Evolutionary conservation across 2,797 vertebrate species (phyloP).

Genomic region (Acrossocheilus fasciatus): DNA sequence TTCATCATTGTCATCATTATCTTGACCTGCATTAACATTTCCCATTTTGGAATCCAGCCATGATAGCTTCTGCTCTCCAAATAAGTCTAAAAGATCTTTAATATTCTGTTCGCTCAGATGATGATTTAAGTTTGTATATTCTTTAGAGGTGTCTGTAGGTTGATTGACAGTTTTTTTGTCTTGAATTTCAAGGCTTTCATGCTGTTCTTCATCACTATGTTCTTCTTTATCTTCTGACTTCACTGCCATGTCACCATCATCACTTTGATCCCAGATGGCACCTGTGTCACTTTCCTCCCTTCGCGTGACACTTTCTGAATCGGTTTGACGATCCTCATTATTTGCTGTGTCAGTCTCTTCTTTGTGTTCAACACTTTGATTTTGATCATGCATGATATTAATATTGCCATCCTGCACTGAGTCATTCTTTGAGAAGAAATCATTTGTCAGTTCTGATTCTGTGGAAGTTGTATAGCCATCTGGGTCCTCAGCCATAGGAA

Average conservation of each 20-base stretch:
- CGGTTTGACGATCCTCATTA: conserved; percentile 8
- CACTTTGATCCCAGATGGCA: conserved; percentile 6
- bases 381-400: conserved; percentile 8
- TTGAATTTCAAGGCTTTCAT: neutral
- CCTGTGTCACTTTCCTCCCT: conserved; percentile 1
- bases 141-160: conserved; percentile 51
- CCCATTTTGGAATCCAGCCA: conserved; percentile 74
- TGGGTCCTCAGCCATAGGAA: neutral
- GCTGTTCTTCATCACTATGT: neutral
- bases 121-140: conserved; percentile 65
- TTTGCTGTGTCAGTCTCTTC: conserved; percentile 10
- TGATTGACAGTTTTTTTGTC: neutral
- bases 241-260: neutral
- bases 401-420: neutral
- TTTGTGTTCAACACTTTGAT: conserved; percentile 15
- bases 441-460: neutral
- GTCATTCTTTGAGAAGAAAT: conserved; percentile 8
- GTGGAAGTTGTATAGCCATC: neutral
- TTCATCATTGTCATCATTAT: conserved; percentile 67
- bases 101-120: conserved; percentile 64
- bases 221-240: neutral
- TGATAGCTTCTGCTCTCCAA: conserved; percentile 73
- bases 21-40: conserved; percentile 51
- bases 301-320: conserved; percentile 1
- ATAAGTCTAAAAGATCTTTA: conserved; percentile 64